These are phyloP conservation scores for Loripinus fragilis DNA, from an alignment of 2,888 invertebrate species.

Conservation along the genomic window DNA sequence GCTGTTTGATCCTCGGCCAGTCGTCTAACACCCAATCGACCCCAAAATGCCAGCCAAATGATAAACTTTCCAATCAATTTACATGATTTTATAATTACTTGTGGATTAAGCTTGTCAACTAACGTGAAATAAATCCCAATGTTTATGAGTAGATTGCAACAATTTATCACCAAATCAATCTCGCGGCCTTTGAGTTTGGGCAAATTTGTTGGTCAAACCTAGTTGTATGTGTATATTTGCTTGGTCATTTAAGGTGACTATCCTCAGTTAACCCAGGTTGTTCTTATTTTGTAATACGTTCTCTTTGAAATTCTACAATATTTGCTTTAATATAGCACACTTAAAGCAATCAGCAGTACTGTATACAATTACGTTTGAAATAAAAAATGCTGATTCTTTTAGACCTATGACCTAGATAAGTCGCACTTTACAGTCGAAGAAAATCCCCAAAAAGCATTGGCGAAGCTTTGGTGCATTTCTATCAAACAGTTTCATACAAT, in stretches of 20 bases:
- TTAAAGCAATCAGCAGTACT: too few species aligned
- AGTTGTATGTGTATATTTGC: neutral
- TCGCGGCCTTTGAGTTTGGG: neutral
- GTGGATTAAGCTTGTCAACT: constrained; percentile 3
- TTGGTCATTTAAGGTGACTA: constrained; percentile 27
- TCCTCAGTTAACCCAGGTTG: constrained; percentile 34
- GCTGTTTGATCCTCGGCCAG: constrained; percentile 7
- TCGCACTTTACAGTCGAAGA: too few species aligned
- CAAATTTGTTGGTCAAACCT: neutral
- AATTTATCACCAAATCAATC: neutral
- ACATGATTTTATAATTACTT: neutral
- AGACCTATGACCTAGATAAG: too few species aligned
- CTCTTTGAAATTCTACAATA: too few species aligned
- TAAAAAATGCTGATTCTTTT: too few species aligned
- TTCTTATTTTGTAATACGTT: too few species aligned
- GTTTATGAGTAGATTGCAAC: neutral
- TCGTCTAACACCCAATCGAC: neutral
- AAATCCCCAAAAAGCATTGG: too few species aligned
- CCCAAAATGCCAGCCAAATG: neutral
- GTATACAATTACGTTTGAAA: too few species aligned
- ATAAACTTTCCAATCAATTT: constrained; percentile 11
- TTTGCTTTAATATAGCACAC: too few species aligned
- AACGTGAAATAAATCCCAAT: neutral
- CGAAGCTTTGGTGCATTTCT: too few species aligned
- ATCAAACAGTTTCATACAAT: too few species aligned